phyloP scores from a whole-genome alignment of 1,140 invertebrate genomes.

The Neotoxoptera formosana region DNA sequence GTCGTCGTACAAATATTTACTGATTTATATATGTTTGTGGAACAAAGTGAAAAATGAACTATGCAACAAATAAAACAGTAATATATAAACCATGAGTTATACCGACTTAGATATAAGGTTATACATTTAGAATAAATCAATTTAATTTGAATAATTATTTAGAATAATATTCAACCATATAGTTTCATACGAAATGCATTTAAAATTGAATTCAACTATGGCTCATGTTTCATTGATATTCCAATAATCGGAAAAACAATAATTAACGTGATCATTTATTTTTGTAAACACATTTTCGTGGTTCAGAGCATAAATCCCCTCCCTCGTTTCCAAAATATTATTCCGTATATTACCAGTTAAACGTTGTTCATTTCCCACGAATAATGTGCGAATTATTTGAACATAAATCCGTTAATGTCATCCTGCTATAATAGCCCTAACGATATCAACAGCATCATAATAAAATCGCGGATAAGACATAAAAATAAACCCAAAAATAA shows the following conservation, averaged over 20 bases:
- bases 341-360: neutral
- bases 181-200: neutral
- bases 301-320: neutral
- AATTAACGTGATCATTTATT: neutral
- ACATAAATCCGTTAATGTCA: slow-evolving; percentile 5
- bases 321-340: neutral
- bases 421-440: neutral
- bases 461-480: neutral
- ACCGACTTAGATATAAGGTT: neutral
- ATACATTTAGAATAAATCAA: neutral
- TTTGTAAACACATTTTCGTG: neutral
- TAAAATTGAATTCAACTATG: neutral
- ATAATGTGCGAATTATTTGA: neutral
- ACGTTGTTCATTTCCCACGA: neutral
- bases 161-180: neutral
- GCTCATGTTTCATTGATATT: neutral
- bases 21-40: neutral
- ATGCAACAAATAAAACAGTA: neutral
- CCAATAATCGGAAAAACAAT: neutral
- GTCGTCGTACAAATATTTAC: neutral
- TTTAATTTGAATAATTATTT: neutral
- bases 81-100: neutral
- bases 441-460: neutral
- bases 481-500: neutral
- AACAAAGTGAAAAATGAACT: neutral